Evolutionary conservation across 2,797 vertebrate species (phyloP), one percentile per base, ranked within the genome.

Genomic region (Salarias fasciatus): DNA sequence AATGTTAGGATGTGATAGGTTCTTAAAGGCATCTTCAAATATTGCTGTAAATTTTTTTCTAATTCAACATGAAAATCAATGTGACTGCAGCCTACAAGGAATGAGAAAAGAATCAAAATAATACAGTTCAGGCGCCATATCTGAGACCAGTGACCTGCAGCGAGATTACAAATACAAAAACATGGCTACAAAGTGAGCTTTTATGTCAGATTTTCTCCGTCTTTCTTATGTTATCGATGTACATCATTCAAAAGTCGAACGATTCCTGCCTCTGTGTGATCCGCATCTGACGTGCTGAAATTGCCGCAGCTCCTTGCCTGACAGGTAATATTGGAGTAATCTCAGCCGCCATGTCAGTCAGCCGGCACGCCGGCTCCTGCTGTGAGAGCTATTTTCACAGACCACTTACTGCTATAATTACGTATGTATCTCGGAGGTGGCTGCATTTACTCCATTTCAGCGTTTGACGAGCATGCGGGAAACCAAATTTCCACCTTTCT

Each of bases 301-400:
- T 13, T 41, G 42, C 6, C 11, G 4, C 5, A 14, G 15, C 28
- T 38, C 37, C 6, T 5, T 33, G 15, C 46, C 7, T 48, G 29
- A 33, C 46, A 33, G 30, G 11, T 51, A 50, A 14, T 47, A 58
- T 12, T 58, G 5, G 29, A 38, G 47, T 30, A 49, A 11, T 37
- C 36, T 51, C 15, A 37, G 11, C 49, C 37, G 49, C 33, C 11
- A 8, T 18, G 14, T 36, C 11, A 11, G 12, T 30, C 5, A 7
- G 45, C 45, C n/a, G 45, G 47, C 45, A 30, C 45, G 30, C 45
- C n/a, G 45, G 47, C 45, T 30, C 45, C 30, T 7, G 28, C 24
- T 6, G 28, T 29, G 11, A 47, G 28, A 5, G 11, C 11, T 47
- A n/a, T 30, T 47, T 47, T 24, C 45, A 47, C 24, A 47, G 45